These are phyloP conservation scores for Leptinotarsa undecemlineata DNA, from an alignment of 1,140 invertebrate species.

Conservation along the genomic window DNA sequence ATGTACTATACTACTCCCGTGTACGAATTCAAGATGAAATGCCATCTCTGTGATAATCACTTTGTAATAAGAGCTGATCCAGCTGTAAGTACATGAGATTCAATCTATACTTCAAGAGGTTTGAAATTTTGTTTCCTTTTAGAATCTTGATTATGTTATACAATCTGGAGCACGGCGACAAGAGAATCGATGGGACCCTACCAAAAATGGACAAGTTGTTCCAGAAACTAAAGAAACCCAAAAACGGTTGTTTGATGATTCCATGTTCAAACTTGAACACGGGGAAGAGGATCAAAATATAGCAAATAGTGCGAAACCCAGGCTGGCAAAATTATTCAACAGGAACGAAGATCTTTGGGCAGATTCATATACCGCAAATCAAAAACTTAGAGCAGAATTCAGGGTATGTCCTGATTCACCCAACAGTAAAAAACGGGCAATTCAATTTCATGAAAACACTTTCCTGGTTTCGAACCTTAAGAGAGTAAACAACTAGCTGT, in stretches of 20 bases:
- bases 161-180: conserved; percentile 92
- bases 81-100: conserved; percentile 66
- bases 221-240: conserved; percentile 88
- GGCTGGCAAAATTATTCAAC: conserved; percentile 73
- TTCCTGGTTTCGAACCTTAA: no score
- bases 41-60: conserved; percentile 97
- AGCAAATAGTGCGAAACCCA: conserved; percentile 71
- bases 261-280: conserved; percentile 97
- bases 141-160: conserved; percentile 98
- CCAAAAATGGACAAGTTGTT: conserved; percentile 92
- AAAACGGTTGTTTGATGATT: conserved; percentile 86
- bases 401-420: conserved; percentile 65
- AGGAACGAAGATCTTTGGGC: conserved; percentile 80
- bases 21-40: conserved; percentile 99
- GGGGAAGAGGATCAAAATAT: conserved; percentile 77
- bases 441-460: no score
- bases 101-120: background rate
- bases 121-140: conserved; percentile 35
- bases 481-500: no score
- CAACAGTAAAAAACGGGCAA: no score
- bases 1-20: conserved; percentile 98
- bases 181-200: conserved; percentile 97
- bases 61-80: conserved; percentile 99
- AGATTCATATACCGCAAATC: conserved; percentile 91
- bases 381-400: conserved; percentile 77